Evolutionary conservation across 2,888 invertebrate genomes (phyloP), one percentile per base, ranked within the genome.

Genomic region (Gonocerus acuteangulatus): DNA sequence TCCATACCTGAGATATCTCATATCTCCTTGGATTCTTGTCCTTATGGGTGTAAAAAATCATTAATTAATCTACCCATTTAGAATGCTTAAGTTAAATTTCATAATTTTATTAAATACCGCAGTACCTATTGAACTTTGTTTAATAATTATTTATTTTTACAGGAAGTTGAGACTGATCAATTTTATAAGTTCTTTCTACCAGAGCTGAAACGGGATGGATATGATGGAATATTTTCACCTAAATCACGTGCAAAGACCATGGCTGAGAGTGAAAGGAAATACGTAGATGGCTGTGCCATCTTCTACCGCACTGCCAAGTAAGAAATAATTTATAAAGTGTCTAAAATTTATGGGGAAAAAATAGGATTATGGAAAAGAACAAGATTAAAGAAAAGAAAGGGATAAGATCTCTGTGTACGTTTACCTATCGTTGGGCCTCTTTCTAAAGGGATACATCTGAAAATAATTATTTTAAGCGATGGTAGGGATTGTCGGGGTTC

Each of bases 81-180:
- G n/a, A n/a, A n/a, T n/a, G n/a, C n/a, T n/a, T n/a, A n/a, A n/a
- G n/a, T n/a, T n/a, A n/a, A n/a, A n/a, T n/a, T n/a, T n/a, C n/a
- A n/a, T n/a, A n/a, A n/a, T n/a, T n/a, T n/a, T n/a, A n/a, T n/a
- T n/a, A n/a, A n/a, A n/a, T n/a, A n/a, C n/a, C n/a, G n/a, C n/a
- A n/a, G n/a, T n/a, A n/a, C n/a, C n/a, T n/a, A n/a, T n/a, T n/a
- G n/a, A n/a, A n/a, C n/a, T n/a, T n/a, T n/a, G n/a, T 60, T 13
- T 39, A 39, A n/a, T 4, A 39, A 15, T 13, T 39, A 39, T 39
- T 39, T 15, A 61, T 61, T 66, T 60, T 60, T 48, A 70, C 84
- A 97, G 85, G 99, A 99, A 78, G 95, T 99, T 64, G 97, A 99
- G 77, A 97, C 96, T 70, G 96, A 97, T 75, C 96, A 99, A 78